Percentiles rank a stretch among this genome's conserved stretches.
Evolutionary conservation across 2,888 invertebrate genomes (phyloP).

Genomic region (Ornithoptera priamus): DNA sequence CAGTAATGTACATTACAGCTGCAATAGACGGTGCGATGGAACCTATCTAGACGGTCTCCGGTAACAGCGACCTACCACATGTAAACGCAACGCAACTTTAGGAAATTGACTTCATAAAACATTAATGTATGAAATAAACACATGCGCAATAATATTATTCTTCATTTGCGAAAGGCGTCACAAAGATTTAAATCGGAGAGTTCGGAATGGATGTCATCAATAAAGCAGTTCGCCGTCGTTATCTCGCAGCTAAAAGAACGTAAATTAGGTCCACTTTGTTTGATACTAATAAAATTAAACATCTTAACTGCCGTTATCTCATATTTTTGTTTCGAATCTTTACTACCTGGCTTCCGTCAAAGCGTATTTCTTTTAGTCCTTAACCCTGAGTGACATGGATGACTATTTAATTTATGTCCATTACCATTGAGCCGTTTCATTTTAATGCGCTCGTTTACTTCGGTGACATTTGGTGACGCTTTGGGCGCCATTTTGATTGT

Average conservation of each 20-base stretch:
- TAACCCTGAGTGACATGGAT: constrained; percentile 70
- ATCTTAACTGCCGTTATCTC: constrained; percentile 75
- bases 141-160: not conserved
- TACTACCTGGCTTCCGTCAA: constrained; percentile 78
- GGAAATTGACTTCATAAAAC: no score
- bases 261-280: constrained; percentile 74
- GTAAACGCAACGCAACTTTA: no score
- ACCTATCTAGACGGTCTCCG: no score
- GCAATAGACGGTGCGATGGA: no score
- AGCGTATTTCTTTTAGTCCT: constrained; percentile 61
- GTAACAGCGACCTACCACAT: no score
- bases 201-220: constrained; percentile 30
- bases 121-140: not conserved
- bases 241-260: constrained; percentile 52
- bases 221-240: constrained; percentile 41
- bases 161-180: constrained; percentile 5
- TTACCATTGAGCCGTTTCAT: constrained; percentile 63
- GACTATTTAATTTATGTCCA: constrained; percentile 77
- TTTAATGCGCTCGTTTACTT: constrained; percentile 74
- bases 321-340: constrained; percentile 75
- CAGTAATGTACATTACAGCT: no score
- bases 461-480: constrained; percentile 71
- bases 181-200: constrained; percentile 21
- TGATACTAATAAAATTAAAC: constrained; percentile 74
- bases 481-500: constrained; percentile 73